phyloP scores from a whole-genome alignment of 2,113 vertebrate genomes.

The Arenaria interpres region DNA sequence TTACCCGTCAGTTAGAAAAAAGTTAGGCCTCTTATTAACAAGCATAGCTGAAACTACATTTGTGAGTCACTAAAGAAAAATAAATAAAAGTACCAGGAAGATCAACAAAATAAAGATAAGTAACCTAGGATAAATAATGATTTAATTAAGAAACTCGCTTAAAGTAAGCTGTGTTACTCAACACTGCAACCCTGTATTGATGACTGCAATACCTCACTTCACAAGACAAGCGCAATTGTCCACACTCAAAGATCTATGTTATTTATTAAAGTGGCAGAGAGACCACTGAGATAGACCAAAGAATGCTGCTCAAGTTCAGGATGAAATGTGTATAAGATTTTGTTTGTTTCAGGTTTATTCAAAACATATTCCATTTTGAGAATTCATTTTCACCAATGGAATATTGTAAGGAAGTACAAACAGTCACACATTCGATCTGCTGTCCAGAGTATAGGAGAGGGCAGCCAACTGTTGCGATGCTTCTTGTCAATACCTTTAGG shows the following conservation, averaged over 20 bases:
- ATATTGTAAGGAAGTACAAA: not conserved
- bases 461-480: not conserved
- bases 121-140: not conserved
- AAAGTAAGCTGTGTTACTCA: not conserved
- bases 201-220: not conserved
- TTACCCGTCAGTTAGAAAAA: not conserved
- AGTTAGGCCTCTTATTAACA: not conserved
- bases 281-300: not conserved
- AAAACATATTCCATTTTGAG: not conserved
- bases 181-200: not conserved
- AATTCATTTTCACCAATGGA: not conserved
- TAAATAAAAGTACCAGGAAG: not conserved
- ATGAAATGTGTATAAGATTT: accelerated
- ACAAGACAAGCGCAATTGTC: not conserved
- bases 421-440: not conserved
- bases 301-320: not conserved
- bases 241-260: not conserved
- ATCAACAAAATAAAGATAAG: not conserved
- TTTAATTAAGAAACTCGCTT: not conserved
- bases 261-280: not conserved
- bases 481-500: not conserved
- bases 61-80: not conserved
- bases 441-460: accelerated
- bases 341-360: not conserved
- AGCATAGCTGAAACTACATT: not conserved